Evolutionary conservation across 2,113 vertebrate species (phyloP).

Genomic region (Dascyllus trimaculatus): DNA sequence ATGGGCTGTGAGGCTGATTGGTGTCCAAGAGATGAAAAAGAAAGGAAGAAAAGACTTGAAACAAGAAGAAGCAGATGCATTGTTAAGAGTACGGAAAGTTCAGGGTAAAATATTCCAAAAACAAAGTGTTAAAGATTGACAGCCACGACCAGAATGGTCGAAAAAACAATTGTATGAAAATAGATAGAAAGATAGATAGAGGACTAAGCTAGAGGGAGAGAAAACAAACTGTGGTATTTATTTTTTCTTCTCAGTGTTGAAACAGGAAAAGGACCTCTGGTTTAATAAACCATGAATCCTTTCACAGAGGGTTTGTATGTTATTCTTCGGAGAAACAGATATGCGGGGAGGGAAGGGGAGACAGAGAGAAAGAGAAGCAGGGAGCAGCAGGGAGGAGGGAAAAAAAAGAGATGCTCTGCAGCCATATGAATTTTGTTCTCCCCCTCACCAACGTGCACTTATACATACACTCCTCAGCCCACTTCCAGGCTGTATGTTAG

Average conservation of each 20-base stretch:
- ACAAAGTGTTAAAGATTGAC: constrained; percentile 56
- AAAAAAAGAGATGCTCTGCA: constrained; percentile 61
- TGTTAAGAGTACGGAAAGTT: constrained; percentile 33
- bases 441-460: constrained; percentile 27
- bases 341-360: constrained; percentile 61
- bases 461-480: constrained; percentile 49
- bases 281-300: constrained; percentile 86
- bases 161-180: constrained; percentile 54
- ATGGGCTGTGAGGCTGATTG: constrained; percentile 69
- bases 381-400: constrained; percentile 44
- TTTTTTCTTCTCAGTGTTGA: constrained; percentile 81
- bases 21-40: constrained; percentile 58
- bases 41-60: not conserved
- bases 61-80: constrained; percentile 14
- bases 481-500: constrained; percentile 80
- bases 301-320: constrained; percentile 83
- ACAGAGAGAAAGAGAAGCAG: constrained; percentile 58
- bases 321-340: constrained; percentile 82
- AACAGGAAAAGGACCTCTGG: constrained; percentile 84
- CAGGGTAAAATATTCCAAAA: constrained; percentile 16
- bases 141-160: constrained; percentile 11
- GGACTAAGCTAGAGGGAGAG: constrained; percentile 68
- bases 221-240: constrained; percentile 79
- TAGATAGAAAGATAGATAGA: constrained; percentile 70
- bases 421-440: constrained; percentile 64